phyloP scores from a whole-genome alignment of 2,797 vertebrate genomes.

The Alectoris magna region DNA sequence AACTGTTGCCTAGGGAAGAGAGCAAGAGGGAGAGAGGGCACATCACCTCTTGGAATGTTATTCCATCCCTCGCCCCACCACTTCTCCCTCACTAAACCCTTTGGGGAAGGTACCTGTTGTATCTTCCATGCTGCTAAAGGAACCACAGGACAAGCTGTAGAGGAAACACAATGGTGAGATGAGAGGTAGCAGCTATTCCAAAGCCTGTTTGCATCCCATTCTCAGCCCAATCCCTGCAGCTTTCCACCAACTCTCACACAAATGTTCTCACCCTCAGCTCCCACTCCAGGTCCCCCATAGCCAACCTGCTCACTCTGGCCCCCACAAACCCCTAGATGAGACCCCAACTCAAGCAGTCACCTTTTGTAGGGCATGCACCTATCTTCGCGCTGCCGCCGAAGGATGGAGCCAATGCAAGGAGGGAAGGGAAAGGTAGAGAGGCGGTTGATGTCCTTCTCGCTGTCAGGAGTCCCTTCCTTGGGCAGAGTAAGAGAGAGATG shows the following conservation, averaged over 20 bases:
- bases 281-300: neutral
- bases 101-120: slow-evolving; percentile 74
- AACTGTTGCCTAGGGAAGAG: slow-evolving; percentile 72
- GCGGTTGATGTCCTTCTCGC: slow-evolving; percentile 93
- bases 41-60: neutral
- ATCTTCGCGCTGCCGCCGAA: slow-evolving; percentile 85
- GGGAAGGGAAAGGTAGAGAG: slow-evolving; percentile 95
- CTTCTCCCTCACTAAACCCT: neutral
- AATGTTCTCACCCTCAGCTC: neutral
- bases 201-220: neutral
- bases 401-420: slow-evolving; percentile 91
- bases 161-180: slow-evolving; percentile 18
- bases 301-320: neutral
- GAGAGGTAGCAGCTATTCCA: slow-evolving; percentile 1
- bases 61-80: neutral
- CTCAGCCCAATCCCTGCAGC: neutral
- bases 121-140: slow-evolving; percentile 81
- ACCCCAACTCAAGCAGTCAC: slow-evolving; percentile 45
- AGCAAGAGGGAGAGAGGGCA: neutral
- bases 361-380: slow-evolving; percentile 75
- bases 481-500: neutral
- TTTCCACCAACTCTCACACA: neutral
- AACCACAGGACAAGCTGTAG: slow-evolving; percentile 70
- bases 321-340: neutral
- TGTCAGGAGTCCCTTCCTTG: slow-evolving; percentile 80